phyloP scores from a whole-genome alignment of 1,140 invertebrate species.

The Penaeus indicus region DNA sequence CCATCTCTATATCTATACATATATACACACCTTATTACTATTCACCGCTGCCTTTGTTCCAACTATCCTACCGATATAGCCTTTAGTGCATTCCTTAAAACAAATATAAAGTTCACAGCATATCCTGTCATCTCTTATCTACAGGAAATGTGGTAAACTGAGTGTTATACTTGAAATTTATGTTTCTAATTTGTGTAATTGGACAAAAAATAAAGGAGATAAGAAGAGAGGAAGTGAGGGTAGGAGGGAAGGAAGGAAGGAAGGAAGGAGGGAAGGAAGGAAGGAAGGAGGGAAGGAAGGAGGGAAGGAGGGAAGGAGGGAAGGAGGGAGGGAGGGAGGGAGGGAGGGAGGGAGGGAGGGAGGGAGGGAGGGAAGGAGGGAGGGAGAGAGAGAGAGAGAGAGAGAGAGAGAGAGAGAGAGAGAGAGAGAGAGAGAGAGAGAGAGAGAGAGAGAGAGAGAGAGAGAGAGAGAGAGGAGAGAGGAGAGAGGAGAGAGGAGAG shows the following conservation, averaged over 20 bases:
- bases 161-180: too few species aligned
- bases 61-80: background rate
- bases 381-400: background rate
- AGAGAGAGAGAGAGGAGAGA: too few species aligned
- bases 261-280: too few species aligned
- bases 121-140: too few species aligned
- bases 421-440: too few species aligned
- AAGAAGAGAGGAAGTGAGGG: too few species aligned
- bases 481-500: too few species aligned
- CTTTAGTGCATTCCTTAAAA: background rate
- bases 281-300: background rate
- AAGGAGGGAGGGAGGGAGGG: slow-evolving; percentile 8
- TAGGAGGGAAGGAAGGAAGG: too few species aligned
- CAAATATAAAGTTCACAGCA: background rate
- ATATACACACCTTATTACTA: background rate
- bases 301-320: background rate
- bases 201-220: too few species aligned
- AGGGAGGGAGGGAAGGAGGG: slow-evolving; percentile 31
- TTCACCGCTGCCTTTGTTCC: background rate
- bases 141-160: too few species aligned
- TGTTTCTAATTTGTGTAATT: too few species aligned
- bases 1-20: background rate
- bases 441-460: too few species aligned
- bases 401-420: background rate
- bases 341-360: slow-evolving; percentile 17